A percentile compares a stretch with the other conserved stretches of the same genome.
phyloP scores from a whole-genome alignment of 2,888 invertebrate genomes.

The Acanthoscelides obtectus region DNA sequence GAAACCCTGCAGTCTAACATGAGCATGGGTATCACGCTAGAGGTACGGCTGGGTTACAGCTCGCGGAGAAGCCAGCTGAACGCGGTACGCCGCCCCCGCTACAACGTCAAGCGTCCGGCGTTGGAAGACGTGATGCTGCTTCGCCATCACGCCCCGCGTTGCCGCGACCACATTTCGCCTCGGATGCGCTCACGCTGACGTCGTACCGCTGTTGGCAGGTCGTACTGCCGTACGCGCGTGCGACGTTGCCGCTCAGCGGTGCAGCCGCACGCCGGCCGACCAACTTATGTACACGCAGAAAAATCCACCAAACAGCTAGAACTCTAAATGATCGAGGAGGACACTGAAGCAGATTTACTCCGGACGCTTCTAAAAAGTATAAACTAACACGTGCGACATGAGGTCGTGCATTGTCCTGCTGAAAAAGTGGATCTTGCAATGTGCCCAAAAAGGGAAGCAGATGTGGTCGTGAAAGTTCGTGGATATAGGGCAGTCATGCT shows the following conservation, averaged over 20 bases:
- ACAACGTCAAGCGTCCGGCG: conserved; percentile 8
- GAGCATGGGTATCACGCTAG: not conserved
- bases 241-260: not conserved
- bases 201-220: not conserved
- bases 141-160: conserved; percentile 32
- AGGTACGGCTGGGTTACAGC: not conserved
- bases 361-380: no score
- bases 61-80: not conserved
- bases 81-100: conserved; percentile 33
- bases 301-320: not conserved
- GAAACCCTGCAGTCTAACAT: no score
- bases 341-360: no score
- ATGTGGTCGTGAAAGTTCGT: no score
- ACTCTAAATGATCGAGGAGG: no score
- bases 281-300: not conserved
- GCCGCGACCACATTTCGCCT: conserved; percentile 37
- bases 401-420: no score
- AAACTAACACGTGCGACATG: no score
- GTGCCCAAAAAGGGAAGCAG: no score
- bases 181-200: conserved; percentile 43
- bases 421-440: no score
- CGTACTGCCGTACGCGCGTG: not conserved
- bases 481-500: no score
- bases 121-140: conserved; percentile 22
- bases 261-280: not conserved